Conservation (phyloP, 1,140 invertebrate species). For the Kradibia gibbosae region DNA sequence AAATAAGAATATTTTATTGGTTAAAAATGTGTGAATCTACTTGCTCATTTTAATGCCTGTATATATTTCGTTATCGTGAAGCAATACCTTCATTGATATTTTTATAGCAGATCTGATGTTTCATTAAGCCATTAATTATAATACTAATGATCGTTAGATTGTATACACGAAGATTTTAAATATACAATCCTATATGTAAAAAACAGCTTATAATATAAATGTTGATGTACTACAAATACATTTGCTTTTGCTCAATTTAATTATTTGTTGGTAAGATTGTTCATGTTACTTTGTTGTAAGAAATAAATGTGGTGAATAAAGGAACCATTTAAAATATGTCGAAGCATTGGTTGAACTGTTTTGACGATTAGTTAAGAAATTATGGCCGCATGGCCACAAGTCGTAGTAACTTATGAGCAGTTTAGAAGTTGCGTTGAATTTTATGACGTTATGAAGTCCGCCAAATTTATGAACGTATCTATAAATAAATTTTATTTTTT, state of each 20-base stretch:
- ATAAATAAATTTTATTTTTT: conserved; percentile 7
- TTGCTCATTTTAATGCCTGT: too few relatives aligned
- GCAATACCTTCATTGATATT: too few relatives aligned
- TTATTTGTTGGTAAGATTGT: too few relatives aligned
- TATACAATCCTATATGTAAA: too few relatives aligned
- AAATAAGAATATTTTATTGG: not conserved
- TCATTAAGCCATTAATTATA: too few relatives aligned
- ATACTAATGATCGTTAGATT: too few relatives aligned
- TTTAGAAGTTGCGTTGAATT: conserved; percentile 13
- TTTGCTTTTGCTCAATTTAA: too few relatives aligned
- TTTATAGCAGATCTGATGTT: too few relatives aligned
- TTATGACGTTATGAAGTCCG: not conserved
- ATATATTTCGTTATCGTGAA: too few relatives aligned
- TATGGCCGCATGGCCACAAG: not conserved
- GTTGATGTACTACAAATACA: too few relatives aligned
- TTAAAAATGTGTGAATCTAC: not conserved
- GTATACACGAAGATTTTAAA: too few relatives aligned
- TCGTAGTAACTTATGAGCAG: conserved; percentile 19
- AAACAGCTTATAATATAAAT: too few relatives aligned
- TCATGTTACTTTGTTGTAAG: not conserved
- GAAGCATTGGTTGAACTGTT: not conserved
- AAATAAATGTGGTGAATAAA: not conserved
- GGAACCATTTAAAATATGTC: not conserved
- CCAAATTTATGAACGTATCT: not conserved
- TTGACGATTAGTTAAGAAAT: not conserved